phyloP scores from a whole-genome alignment of 2,888 invertebrate species.

The Cordilura impudica region DNA sequence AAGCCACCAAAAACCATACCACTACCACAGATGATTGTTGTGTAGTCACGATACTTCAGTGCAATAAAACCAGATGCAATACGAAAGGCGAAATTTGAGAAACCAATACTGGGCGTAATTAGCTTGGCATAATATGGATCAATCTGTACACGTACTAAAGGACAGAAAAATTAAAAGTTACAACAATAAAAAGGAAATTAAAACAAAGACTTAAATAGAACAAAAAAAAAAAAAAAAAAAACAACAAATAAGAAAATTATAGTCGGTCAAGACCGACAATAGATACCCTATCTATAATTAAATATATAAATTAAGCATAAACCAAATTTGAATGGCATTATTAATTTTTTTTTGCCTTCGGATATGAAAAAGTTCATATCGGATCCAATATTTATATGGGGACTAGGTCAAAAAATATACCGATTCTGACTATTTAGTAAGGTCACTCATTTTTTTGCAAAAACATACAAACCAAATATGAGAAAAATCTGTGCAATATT shows the following conservation, averaged over 20 bases:
- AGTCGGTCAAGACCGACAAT: background rate
- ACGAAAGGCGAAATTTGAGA: conserved; percentile 82
- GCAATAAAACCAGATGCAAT: conserved; percentile 70
- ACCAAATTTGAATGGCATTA: too few species aligned
- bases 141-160: conserved; percentile 59
- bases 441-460: too few species aligned
- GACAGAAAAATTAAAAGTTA: too few species aligned
- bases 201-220: background rate
- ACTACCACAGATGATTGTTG: conserved; percentile 69
- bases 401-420: too few species aligned
- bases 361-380: too few species aligned
- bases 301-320: too few species aligned
- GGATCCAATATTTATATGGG: too few species aligned
- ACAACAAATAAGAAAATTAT: background rate
- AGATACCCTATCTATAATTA: too few species aligned
- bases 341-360: too few species aligned
- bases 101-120: conserved; percentile 81
- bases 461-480: too few species aligned
- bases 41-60: conserved; percentile 65
- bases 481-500: too few species aligned
- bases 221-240: background rate
- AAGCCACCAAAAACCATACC: conserved; percentile 77
- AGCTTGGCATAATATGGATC: conserved; percentile 50
- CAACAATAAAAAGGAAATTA: background rate
- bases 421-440: too few species aligned